Evolutionary conservation across 2,113 vertebrate species (phyloP).

Genomic region (Climacteris rufus): DNA sequence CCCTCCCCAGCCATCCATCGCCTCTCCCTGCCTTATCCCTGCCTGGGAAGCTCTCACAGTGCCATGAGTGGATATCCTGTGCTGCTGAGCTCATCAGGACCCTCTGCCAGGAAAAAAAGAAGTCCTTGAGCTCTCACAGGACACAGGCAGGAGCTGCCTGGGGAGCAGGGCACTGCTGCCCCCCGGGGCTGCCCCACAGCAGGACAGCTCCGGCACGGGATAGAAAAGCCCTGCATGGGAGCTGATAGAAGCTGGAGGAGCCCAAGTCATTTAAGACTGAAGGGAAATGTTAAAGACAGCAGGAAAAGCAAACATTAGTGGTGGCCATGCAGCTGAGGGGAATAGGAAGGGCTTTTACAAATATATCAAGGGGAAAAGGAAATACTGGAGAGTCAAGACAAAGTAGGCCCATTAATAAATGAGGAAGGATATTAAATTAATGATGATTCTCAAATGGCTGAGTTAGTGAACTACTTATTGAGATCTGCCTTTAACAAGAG

Average conservation of each 20-base stretch:
- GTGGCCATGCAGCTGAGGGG: conserved; percentile 38
- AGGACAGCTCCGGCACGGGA: background rate
- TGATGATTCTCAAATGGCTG: conserved; percentile 70
- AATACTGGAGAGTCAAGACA: conserved; percentile 65
- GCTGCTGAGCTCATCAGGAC: background rate
- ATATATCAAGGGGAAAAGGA: conserved; percentile 68
- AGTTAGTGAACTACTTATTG: conserved; percentile 66
- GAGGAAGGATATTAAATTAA: conserved; percentile 72
- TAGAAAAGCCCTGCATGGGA: background rate
- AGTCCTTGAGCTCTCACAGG: background rate
- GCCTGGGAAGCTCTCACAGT: background rate
- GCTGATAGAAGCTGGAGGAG: background rate
- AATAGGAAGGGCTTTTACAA: conserved; percentile 67
- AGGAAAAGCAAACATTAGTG: conserved; percentile 60
- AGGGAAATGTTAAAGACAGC: conserved; percentile 39
- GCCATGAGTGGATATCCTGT: background rate
- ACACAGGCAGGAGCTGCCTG: background rate
- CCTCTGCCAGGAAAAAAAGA: background rate
- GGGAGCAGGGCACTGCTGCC: background rate
- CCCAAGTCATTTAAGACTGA: conserved; percentile 18
- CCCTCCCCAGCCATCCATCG: background rate
- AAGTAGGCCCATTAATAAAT: conserved; percentile 71
- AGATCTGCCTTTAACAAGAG: conserved; percentile 58
- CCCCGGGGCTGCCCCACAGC: background rate
- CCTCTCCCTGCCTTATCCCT: background rate